Evolutionary conservation across 2,888 invertebrate genomes (phyloP).

Genomic region (Zaprionus obscuricornis): DNA sequence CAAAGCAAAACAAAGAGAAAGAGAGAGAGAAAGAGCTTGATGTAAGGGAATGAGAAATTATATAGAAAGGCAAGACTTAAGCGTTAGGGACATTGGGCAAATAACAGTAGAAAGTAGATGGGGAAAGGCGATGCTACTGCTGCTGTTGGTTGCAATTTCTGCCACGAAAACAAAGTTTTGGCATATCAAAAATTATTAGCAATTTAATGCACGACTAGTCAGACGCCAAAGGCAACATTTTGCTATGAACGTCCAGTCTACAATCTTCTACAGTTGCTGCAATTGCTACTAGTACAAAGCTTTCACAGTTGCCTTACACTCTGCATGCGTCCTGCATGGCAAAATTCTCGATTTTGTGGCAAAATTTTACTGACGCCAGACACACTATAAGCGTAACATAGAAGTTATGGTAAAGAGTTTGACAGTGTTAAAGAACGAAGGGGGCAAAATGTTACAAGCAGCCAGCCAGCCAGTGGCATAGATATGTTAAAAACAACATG

Average conservation of each 20-base stretch:
- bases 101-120: too few relatives aligned
- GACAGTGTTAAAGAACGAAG: background rate
- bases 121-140: too few relatives aligned
- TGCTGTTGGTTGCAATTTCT: slow-evolving; percentile 13
- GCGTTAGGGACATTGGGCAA: too few relatives aligned
- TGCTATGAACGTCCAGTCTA: slow-evolving; percentile 6
- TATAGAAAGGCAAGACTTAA: too few relatives aligned
- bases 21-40: background rate
- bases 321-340: slow-evolving; percentile 21
- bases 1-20: background rate
- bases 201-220: slow-evolving; percentile 78
- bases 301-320: slow-evolving; percentile 13
- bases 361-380: slow-evolving; percentile 64
- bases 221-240: slow-evolving; percentile 19
- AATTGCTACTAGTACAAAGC: too few relatives aligned
- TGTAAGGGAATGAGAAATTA: background rate
- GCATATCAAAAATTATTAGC: slow-evolving; percentile 74
- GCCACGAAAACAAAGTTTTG: slow-evolving; percentile 59
- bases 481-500: slow-evolving; percentile 67
- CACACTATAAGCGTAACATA: slow-evolving; percentile 38
- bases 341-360: slow-evolving; percentile 44
- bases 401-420: background rate
- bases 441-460: slow-evolving; percentile 1
- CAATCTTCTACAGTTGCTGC: slow-evolving; percentile 7
- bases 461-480: slow-evolving; percentile 27